These are phyloP conservation scores for Prorops nasuta DNA, from an alignment of 1,140 invertebrate species.

Conservation along the genomic window DNA sequence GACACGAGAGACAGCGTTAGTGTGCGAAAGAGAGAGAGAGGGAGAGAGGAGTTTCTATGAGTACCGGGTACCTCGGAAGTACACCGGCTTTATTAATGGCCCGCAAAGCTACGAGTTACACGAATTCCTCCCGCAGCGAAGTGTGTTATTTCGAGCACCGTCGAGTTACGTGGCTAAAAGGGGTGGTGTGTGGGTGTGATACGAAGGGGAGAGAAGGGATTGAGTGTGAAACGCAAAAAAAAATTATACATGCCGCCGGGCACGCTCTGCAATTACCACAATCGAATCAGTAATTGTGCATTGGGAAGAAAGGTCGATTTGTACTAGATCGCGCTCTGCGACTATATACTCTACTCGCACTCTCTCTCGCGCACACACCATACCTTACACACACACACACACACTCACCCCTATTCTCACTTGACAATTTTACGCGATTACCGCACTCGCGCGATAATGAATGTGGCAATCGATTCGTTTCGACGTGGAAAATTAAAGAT, in stretches of 20 bases:
- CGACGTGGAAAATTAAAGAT: no score
- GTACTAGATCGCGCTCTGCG: no score
- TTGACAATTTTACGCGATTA: no score
- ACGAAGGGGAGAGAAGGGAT: neutral
- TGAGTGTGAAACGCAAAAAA: neutral
- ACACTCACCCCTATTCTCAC: no score
- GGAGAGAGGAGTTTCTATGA: constrained; percentile 16
- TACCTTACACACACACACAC: no score
- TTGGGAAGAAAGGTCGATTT: no score
- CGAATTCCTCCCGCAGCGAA: constrained; percentile 22
- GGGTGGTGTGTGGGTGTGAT: neutral
- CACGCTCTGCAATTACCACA: constrained; percentile 11
- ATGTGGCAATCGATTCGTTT: no score
- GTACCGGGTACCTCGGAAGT: constrained; percentile 6
- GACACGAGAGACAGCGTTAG: no score
- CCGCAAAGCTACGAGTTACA: constrained; percentile 25
- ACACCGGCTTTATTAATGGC: constrained; percentile 28
- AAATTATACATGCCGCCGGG: constrained; percentile 10
- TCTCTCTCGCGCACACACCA: no score
- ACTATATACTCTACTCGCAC: no score
- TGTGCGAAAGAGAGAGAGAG: no score
- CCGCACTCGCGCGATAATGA: neutral
- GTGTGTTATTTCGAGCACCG: constrained; percentile 24
- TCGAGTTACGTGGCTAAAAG: neutral
- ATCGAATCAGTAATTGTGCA: constrained; percentile 12